phyloP scores from a whole-genome alignment of 2,888 invertebrate genomes.

The Diaphora mendica region DNA sequence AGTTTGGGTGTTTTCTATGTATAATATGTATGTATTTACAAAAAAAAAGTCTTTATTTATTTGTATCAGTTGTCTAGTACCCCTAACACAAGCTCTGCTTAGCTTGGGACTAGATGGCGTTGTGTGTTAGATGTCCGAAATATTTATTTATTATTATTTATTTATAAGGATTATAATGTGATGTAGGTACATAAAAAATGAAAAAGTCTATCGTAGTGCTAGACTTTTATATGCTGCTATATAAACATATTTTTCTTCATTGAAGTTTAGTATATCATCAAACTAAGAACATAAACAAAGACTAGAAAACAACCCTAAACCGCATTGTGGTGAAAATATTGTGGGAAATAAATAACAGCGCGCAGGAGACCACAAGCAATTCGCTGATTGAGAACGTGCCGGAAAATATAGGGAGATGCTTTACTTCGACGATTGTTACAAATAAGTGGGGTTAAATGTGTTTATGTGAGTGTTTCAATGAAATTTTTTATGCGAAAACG shows the following conservation, averaged over 20 bases:
- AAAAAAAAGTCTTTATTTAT: too few relatives aligned
- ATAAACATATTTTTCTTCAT: background rate
- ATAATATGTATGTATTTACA: too few relatives aligned
- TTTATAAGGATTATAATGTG: too few relatives aligned
- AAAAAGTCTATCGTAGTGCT: too few relatives aligned
- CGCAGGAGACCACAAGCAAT: constrained; percentile 56
- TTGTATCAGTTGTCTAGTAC: too few relatives aligned
- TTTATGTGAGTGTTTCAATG: constrained; percentile 1
- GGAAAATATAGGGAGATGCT: constrained; percentile 52
- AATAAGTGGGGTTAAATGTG: background rate
- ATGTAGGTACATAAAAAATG: too few relatives aligned
- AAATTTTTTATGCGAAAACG: background rate
- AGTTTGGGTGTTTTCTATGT: too few relatives aligned
- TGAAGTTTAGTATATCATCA: background rate
- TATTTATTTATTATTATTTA: too few relatives aligned
- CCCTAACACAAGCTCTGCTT: too few relatives aligned
- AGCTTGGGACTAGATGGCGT: too few relatives aligned
- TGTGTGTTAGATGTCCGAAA: too few relatives aligned
- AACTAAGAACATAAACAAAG: background rate
- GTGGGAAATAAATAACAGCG: constrained; percentile 52
- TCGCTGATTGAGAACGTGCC: constrained; percentile 70
- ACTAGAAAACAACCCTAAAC: constrained; percentile 28
- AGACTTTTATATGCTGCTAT: too few relatives aligned
- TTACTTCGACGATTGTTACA: constrained; percentile 29
- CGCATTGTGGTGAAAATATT: constrained; percentile 52